Conservation (phyloP, 2,797 vertebrate species). For the Amblyraja radiata region DNA sequence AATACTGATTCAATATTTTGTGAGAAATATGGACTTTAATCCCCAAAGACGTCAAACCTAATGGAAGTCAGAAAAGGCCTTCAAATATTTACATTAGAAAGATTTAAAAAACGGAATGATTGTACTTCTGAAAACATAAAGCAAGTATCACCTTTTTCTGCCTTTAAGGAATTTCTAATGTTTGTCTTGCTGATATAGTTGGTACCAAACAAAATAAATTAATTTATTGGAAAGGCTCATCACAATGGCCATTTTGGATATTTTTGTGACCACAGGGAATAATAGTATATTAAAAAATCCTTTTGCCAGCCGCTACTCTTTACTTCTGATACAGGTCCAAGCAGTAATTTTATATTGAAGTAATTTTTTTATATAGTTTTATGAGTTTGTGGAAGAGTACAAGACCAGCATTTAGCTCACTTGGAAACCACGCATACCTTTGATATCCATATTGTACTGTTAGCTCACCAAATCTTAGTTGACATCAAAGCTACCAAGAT, state of each 20-base stretch:
- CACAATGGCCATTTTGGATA: not conserved
- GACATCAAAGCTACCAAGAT: not conserved
- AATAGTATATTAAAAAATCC: not conserved
- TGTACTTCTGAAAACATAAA: not conserved
- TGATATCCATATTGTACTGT: not conserved
- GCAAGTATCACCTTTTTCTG: not conserved
- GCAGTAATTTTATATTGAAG: not conserved
- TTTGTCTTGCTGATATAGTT: not conserved
- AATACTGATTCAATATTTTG: not conserved
- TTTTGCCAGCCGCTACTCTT: not conserved
- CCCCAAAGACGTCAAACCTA: not conserved
- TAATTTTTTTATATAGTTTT: not conserved
- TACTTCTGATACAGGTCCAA: not conserved
- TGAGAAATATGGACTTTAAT: not conserved
- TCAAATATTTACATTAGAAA: not conserved
- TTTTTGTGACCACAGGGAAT: not conserved
- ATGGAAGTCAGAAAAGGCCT: not conserved
- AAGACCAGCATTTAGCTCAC: not conserved
- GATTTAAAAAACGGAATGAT: not conserved
- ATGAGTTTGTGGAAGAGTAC: not conserved
- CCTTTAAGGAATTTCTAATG: not conserved
- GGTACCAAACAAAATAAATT: not conserved
- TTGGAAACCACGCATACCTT: not conserved
- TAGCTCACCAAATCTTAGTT: not conserved
- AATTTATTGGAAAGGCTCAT: not conserved